Percentiles rank a stretch among this genome's conserved stretches.
phyloP scores from a whole-genome alignment of 2,113 vertebrate species.

The Ahaetulla prasina region DNA sequence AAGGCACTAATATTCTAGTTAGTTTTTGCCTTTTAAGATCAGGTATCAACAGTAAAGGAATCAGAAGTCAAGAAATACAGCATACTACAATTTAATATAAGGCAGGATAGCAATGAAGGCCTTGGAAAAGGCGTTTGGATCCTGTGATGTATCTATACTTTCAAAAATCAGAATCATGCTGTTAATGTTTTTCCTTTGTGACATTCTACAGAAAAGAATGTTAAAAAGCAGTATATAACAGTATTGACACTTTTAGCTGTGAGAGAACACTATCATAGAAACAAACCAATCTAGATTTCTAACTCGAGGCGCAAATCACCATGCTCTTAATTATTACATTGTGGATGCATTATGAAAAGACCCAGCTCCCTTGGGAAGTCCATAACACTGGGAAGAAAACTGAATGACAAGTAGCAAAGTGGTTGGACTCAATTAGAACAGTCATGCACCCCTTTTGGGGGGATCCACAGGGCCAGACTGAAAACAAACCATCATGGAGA shows the following conservation, averaged over 20 bases:
- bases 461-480: not conserved
- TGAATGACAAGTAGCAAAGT: not conserved
- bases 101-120: not conserved
- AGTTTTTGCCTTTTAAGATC: not conserved
- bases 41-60: not conserved
- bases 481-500: not conserved
- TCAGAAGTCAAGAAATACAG: not conserved
- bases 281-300: not conserved
- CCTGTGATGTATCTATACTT: not conserved
- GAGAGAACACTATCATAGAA: not conserved
- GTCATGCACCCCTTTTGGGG: not conserved
- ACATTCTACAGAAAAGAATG: not conserved
- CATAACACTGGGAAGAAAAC: not conserved
- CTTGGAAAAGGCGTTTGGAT: not conserved
- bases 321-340: too few species aligned
- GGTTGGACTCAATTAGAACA: not conserved
- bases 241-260: not conserved
- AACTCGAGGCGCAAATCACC: too few species aligned
- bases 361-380: not conserved
- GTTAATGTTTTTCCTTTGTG: not conserved
- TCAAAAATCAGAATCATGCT: not conserved
- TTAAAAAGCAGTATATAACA: not conserved
- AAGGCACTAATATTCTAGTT: not conserved
- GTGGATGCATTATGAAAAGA: not conserved
- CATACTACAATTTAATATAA: not conserved